phyloP scores from a whole-genome alignment of 2,888 invertebrate species.

The Microctonus brassicae region DNA sequence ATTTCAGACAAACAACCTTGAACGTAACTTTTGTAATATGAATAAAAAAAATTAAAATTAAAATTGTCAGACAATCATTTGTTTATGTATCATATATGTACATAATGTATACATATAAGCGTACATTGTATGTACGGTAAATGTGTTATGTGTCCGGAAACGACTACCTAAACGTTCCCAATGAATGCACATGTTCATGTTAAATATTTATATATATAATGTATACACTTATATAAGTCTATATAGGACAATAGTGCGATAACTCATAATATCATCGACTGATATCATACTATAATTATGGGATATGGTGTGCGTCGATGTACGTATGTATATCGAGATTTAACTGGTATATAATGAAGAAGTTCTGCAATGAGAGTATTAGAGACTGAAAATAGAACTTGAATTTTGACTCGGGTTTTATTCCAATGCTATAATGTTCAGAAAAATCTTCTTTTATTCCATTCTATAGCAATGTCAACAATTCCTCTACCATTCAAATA shows the following conservation, averaged over 20 bases:
- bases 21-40: conserved; percentile 1
- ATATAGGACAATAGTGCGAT: conserved; percentile 63
- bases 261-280: conserved; percentile 67
- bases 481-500: no score
- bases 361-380: no score
- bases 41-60: neutral
- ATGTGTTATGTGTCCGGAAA: neutral
- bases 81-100: neutral
- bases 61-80: neutral
- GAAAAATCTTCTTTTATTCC: no score
- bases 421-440: no score
- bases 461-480: no score
- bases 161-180: conserved; percentile 11
- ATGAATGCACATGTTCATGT: conserved; percentile 8
- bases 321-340: neutral
- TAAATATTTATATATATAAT: conserved; percentile 16
- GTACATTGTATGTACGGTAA: neutral
- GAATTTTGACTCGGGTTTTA: no score
- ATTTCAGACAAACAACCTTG: conserved; percentile 21
- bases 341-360: no score
- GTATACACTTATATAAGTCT: conserved; percentile 10
- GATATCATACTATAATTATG: conserved; percentile 64
- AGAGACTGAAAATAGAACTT: no score
- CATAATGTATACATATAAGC: no score
- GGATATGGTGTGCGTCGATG: conserved; percentile 41